A percentile compares a stretch with the other conserved stretches of the same genome.
phyloP scores from a whole-genome alignment of 2,113 vertebrate species.

The Danio rerio region DNA sequence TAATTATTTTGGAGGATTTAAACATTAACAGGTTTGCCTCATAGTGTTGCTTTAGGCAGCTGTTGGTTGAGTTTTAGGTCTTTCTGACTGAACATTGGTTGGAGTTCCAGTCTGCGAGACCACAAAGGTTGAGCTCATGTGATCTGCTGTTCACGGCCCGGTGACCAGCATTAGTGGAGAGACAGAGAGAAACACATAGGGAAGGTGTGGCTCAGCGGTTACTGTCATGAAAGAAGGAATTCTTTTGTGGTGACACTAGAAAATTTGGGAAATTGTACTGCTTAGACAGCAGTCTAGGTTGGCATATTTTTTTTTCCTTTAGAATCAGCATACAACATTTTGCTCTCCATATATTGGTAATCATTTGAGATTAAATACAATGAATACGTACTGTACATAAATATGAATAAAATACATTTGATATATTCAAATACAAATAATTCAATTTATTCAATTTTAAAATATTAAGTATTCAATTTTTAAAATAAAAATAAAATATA shows the following conservation, averaged over 20 bases:
- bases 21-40: not conserved
- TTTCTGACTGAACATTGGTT: conserved; percentile 8
- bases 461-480: no score
- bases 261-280: not conserved
- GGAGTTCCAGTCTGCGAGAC: conserved; percentile 11
- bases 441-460: no score
- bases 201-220: conserved; percentile 9
- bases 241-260: conserved; percentile 21
- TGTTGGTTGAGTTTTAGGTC: not conserved
- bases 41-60: not conserved
- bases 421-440: no score
- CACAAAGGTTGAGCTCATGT: conserved; percentile 37
- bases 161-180: conserved; percentile 21
- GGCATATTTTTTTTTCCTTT: no score
- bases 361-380: no score
- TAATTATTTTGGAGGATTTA: conserved; percentile 15
- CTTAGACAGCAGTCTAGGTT: not conserved
- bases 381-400: no score
- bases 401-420: no score
- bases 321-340: no score
- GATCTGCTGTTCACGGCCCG: conserved; percentile 14
- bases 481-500: no score
- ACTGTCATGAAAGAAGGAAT: conserved; percentile 8
- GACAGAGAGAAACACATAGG: not conserved
- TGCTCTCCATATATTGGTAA: no score